These are phyloP conservation scores for Oreocharis arfaki DNA, from an alignment of 2,113 vertebrate species.

Conservation along the genomic window DNA sequence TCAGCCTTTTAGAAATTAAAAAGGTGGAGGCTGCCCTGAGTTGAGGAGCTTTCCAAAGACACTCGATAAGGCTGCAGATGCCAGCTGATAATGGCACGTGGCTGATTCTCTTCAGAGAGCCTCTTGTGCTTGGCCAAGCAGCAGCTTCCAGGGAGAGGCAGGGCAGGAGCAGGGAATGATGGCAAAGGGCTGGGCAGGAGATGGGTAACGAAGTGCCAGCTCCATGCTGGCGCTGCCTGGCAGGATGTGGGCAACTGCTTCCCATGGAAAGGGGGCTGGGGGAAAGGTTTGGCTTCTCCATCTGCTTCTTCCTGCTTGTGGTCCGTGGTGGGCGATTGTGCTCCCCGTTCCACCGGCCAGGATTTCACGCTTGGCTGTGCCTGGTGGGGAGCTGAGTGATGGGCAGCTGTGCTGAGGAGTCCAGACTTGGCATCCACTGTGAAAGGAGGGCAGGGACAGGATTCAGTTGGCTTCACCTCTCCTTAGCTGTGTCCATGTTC, in stretches of 20 bases:
- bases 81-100: neutral
- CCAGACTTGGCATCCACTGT: neutral
- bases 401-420: conserved; percentile 32
- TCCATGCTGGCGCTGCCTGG: neutral
- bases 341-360: neutral
- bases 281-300: neutral
- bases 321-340: neutral
- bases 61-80: neutral
- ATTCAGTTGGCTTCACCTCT: neutral
- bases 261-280: neutral
- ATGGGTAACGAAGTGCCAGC: accelerated
- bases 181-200: neutral
- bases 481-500: neutral
- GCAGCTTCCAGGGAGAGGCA: neutral
- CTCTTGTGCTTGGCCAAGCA: neutral
- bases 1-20: conserved; percentile 34
- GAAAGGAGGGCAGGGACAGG: neutral
- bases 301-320: neutral
- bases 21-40: conserved; percentile 18
- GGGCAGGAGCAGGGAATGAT: neutral
- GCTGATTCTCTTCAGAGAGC: neutral
- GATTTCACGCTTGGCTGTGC: neutral
- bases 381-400: neutral
- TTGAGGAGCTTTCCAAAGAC: conserved; percentile 2
- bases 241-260: neutral